A percentile compares a stretch with the other conserved stretches of the same genome.
These are phyloP conservation scores for Morone saxatilis DNA, from an alignment of 2,113 vertebrate species.

Conservation along the genomic window DNA sequence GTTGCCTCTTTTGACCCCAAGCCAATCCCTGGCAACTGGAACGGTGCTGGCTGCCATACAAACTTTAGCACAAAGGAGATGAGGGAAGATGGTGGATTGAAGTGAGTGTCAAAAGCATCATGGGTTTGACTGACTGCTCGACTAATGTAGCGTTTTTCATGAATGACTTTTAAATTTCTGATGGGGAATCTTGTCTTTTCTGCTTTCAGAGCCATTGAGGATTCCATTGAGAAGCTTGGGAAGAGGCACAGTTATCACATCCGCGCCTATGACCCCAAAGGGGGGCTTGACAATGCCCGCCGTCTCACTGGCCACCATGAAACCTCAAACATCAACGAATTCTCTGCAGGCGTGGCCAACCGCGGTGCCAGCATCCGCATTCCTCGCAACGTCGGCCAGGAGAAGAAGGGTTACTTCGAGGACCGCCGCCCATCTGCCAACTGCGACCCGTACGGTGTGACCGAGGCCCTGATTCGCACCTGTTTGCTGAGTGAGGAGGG, in stretches of 20 bases:
- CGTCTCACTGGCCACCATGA: slow-evolving; percentile 94
- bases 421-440: slow-evolving; percentile 97
- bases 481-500: slow-evolving; percentile 94
- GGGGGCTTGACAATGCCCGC: slow-evolving; percentile 94
- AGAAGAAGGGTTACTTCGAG: slow-evolving; percentile 96
- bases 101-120: slow-evolving; percentile 81
- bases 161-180: background rate
- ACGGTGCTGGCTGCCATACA: slow-evolving; percentile 96
- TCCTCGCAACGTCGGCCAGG: slow-evolving; percentile 92
- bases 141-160: rapidly evolving
- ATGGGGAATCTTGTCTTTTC: background rate
- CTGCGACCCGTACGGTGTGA: slow-evolving; percentile 94
- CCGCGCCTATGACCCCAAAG: slow-evolving; percentile 94
- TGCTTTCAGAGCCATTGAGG: slow-evolving; percentile 90
- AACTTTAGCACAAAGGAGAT: slow-evolving; percentile 98
- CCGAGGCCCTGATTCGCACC: slow-evolving; percentile 94
- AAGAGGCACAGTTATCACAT: slow-evolving; percentile 96
- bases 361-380: slow-evolving; percentile 96
- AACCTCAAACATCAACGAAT: slow-evolving; percentile 96
- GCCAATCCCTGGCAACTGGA: slow-evolving; percentile 97
- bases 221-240: slow-evolving; percentile 92
- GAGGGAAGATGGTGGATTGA: slow-evolving; percentile 92
- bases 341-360: slow-evolving; percentile 97
- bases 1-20: slow-evolving; percentile 96
- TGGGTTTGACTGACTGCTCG: rapidly evolving